phyloP scores from a whole-genome alignment of 2,888 invertebrate species.

The Drosophila pseudotalamancana region DNA sequence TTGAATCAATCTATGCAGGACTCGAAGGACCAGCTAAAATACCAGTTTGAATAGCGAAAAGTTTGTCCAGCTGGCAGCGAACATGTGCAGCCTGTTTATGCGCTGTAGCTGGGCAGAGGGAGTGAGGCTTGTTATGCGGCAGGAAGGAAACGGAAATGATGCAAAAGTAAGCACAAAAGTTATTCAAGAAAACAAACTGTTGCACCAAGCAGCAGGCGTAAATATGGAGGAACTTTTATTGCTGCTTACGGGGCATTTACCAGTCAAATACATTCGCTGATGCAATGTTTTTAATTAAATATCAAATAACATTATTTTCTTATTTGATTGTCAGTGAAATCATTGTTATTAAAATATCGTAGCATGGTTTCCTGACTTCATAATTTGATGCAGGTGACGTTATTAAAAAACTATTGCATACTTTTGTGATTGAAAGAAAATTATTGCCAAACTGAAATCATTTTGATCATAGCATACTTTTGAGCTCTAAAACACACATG shows the following conservation, averaged over 20 bases:
- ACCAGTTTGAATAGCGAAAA: constrained; percentile 18
- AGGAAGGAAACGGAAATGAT: constrained; percentile 12
- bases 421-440: no score
- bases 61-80: constrained; percentile 11
- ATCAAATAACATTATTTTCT: no score
- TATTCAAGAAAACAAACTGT: constrained; percentile 12
- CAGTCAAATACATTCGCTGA: not conserved
- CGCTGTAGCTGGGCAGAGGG: not conserved
- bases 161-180: constrained; percentile 7
- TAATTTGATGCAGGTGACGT: no score
- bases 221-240: not conserved
- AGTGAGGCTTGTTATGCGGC: constrained; percentile 6
- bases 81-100: not conserved
- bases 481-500: not conserved
- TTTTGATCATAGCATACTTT: not conserved
- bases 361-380: no score
- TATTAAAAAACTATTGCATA: no score
- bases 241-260: not conserved
- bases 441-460: no score
- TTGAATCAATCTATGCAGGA: constrained; percentile 41
- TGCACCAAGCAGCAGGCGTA: not conserved
- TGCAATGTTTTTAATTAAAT: no score
- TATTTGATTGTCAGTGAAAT: no score
- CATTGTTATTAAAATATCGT: no score
- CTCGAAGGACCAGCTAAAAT: not conserved